Base-by-base conservation (phyloP, 2,113 vertebrate species). In the Sinocyclocheilus rhinocerous region DNA sequence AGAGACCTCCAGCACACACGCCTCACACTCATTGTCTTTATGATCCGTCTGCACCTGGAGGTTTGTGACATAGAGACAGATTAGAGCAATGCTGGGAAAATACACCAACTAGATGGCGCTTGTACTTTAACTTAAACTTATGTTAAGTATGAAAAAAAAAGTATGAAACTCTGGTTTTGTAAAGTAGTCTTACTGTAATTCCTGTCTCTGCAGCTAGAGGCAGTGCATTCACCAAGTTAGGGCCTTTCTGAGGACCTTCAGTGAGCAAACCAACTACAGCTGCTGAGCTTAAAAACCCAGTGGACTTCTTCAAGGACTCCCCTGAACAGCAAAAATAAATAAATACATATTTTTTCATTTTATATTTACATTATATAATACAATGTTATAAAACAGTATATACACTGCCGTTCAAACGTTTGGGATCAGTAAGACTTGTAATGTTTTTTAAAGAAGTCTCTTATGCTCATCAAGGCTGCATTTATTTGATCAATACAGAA, bases 221-320 rank as follows among this genome's bases (percentile, higher is more conserved):
- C 57, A 92, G 90, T 1, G 95, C 96, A 0, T 98, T 99, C 90
- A 98, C 95, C 84, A 98, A 91, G 87, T 97, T 99, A 4, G 94
- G 95, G 3, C 94, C 94, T 29, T 89, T 92, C 88, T 90, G 93
- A 0, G 81, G 73, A 15, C 90, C 92, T 2, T 91, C 89, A 4
- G 91, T 91, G 87, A 99, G 92, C 52, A 98, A 89, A 39, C 97
- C 97, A 0, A 92, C 85, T 0, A 96, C 94, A 45, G 97, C 96
- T 0, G 97, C 96, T 0, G 97, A 95, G 0, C 90, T 93, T 87
- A 99, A 91, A 88, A 96, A 96, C 73, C 84, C 95, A 20, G 93
- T 92, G 0, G 95, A 94, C 8, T 95, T 94, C 91, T 90, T 95
- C 91, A 98, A 93, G 63, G 93, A 57, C 2, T 95, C 76, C 13